These are phyloP conservation scores for Petrocephalus microphthalmus DNA, from an alignment of 2,113 vertebrate genomes.

Conservation along the genomic window DNA sequence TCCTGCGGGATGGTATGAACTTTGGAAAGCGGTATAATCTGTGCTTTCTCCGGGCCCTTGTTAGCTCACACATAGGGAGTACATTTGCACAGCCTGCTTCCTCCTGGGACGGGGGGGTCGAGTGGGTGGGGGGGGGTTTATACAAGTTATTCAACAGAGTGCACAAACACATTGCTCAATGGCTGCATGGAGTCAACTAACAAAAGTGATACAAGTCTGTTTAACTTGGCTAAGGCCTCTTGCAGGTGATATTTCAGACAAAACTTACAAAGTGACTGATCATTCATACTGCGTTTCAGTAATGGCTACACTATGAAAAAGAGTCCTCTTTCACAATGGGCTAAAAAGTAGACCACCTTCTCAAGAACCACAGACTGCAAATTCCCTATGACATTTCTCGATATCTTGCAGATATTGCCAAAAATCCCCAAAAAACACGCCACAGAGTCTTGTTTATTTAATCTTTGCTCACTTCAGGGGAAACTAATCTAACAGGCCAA, in stretches of 20 bases:
- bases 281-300: not conserved
- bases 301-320: not conserved
- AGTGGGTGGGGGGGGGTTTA: not conserved
- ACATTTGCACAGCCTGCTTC: slow-evolving; percentile 25
- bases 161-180: slow-evolving; percentile 33
- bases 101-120: not conserved
- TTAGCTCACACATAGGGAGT: slow-evolving; percentile 31
- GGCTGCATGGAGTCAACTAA: slow-evolving; percentile 30
- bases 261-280: not conserved
- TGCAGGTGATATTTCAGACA: slow-evolving; percentile 18
- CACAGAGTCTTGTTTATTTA: not conserved
- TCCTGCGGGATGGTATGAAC: slow-evolving; percentile 32
- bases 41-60: slow-evolving; percentile 26
- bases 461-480: not conserved
- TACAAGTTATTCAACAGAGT: slow-evolving; percentile 24
- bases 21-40: slow-evolving; percentile 30
- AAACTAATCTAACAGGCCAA: slow-evolving; percentile 9
- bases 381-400: not conserved
- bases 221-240: slow-evolving; percentile 18
- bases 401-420: not conserved
- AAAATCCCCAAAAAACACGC: not conserved
- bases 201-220: slow-evolving; percentile 9
- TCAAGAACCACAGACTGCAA: not conserved
- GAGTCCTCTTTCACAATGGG: not conserved
- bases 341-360: not conserved